Evolutionary conservation across 2,797 vertebrate species (phyloP).

Genomic region (Anabas testudineus): DNA sequence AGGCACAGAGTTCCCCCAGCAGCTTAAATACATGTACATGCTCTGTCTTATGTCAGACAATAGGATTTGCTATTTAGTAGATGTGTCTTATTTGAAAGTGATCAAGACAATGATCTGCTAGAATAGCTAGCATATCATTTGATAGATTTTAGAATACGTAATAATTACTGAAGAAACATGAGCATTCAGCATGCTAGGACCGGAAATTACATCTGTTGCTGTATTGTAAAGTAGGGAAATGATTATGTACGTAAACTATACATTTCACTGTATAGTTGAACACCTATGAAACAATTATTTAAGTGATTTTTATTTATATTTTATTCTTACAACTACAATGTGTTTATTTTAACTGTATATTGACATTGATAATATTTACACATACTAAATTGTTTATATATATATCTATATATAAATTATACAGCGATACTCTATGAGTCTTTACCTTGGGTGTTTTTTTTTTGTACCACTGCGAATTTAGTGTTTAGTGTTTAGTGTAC

Average conservation of each 20-base stretch:
- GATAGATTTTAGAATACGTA: neutral
- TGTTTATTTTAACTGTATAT: neutral
- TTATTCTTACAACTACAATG: neutral
- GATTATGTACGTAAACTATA: too few species aligned
- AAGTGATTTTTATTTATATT: neutral
- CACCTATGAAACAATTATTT: neutral
- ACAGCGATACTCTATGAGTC: neutral
- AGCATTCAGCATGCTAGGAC: neutral
- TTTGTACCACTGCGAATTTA: neutral
- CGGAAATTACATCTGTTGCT: neutral
- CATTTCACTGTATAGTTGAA: neutral
- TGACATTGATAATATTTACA: neutral
- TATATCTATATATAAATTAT: neutral
- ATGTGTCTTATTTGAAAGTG: neutral
- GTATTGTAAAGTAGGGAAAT: too few species aligned
- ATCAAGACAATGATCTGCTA: neutral
- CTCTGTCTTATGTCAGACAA: neutral
- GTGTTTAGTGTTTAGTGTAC: too few species aligned
- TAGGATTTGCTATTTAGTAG: neutral
- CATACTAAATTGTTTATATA: neutral
- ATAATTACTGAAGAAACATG: neutral
- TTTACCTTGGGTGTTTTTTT: neutral
- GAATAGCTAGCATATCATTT: neutral
- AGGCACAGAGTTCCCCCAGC: constrained; percentile 7
- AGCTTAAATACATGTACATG: constrained; percentile 1